Base-by-base conservation (phyloP, 2,888 invertebrate species). In the Dascillus cervinus region DNA sequence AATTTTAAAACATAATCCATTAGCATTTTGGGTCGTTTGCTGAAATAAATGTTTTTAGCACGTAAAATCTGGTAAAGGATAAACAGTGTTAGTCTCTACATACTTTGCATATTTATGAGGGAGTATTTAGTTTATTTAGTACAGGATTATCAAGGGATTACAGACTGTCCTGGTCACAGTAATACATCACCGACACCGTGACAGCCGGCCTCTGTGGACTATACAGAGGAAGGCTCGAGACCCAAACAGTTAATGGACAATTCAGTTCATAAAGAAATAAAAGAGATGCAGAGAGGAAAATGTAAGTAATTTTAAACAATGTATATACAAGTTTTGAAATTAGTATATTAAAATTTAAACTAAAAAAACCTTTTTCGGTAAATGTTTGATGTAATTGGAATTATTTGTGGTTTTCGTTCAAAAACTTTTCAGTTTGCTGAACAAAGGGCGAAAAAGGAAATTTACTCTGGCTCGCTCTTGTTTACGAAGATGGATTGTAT, bases 101-200 rank as follows among this genome's bases (percentile, higher is more conserved):
- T 32, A 32, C 34, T 39, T 38, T 44, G 41, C 39, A 44, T 45
- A 45, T 45, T 45, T 45, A 43, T 43, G 37, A 35, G 39, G 36
- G 33, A 29, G 33, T 29, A 32, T 41, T 43, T 41, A 39, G 39
- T 41, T 54, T 53, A 54, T 53, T 53, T 51, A 50, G 49, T 47
- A 46, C 26, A 46, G 53, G 47, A 56, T 57, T 57, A 57, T 50
- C 55, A 49, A 32, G 56, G 57, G 53, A 55, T 55, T 50, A 47
- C 51, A 45, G 50, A 52, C 47, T 50, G 54, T 52, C 51, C 50
- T 47, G 50, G 50, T 49, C 53, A 50, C 33, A 43, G 52, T 48
- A 50, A 56, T 57, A 56, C 55, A 57, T 57, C 57, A 57, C 55
- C 49, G 43, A 39, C 39, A 42, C 43, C 43, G 52, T 54, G 57